Conservation (phyloP, 2,797 vertebrate genomes). For the Leuciscus waleckii region DNA sequence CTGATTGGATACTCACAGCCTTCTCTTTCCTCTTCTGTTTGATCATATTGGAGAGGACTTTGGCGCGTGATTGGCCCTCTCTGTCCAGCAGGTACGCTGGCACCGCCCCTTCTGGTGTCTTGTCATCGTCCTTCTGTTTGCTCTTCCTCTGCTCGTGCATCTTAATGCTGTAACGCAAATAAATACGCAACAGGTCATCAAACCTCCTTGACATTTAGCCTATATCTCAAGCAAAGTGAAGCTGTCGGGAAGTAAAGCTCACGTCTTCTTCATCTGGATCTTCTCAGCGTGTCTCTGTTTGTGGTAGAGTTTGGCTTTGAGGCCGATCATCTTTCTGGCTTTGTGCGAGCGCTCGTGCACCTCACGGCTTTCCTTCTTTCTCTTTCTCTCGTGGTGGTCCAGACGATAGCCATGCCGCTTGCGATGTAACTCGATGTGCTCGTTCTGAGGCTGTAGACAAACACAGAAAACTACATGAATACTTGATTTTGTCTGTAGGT, state of each 20-base stretch:
- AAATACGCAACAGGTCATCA: neutral
- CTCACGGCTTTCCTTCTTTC: slow-evolving; percentile 97
- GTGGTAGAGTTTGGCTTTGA: slow-evolving; percentile 98
- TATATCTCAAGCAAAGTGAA: neutral
- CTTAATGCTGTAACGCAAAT: slow-evolving; percentile 84
- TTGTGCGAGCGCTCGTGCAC: slow-evolving; percentile 92
- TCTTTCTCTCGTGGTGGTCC: slow-evolving; percentile 94
- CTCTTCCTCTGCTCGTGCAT: slow-evolving; percentile 98
- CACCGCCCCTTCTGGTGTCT: slow-evolving; percentile 95
- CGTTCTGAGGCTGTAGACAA: slow-evolving; percentile 90
- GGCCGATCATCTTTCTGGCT: slow-evolving; percentile 94
- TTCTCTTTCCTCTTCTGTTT: slow-evolving; percentile 99
- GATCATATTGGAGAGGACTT: slow-evolving; percentile 99
- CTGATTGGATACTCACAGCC: slow-evolving; percentile 84
- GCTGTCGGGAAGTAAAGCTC: slow-evolving; percentile 69
- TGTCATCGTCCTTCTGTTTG: slow-evolving; percentile 95
- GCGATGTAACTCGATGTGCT: slow-evolving; percentile 94
- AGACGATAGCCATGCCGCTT: slow-evolving; percentile 95
- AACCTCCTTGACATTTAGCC: neutral
- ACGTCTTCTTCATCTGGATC: slow-evolving; percentile 99
- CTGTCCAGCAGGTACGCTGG: slow-evolving; percentile 95
- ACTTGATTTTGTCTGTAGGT: neutral
- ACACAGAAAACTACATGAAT: slow-evolving; percentile 4
- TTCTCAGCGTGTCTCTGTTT: slow-evolving; percentile 97
- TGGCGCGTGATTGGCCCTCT: slow-evolving; percentile 93